Base-by-base conservation (phyloP, 2,888 invertebrate genomes). In the Ischnus inquisitorius region DNA sequence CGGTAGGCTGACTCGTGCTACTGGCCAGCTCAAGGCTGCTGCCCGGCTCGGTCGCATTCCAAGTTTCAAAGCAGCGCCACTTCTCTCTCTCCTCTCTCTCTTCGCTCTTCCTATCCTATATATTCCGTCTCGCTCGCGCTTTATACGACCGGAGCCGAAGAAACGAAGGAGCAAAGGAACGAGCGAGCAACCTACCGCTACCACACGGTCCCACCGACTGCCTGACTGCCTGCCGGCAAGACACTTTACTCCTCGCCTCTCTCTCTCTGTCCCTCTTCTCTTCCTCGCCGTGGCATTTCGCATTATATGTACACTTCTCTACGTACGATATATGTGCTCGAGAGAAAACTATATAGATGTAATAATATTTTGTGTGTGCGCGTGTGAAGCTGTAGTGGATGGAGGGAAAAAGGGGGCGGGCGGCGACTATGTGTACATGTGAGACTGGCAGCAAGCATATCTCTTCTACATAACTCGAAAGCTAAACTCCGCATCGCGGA, bases 41-140 rank as follows among this genome's bases (percentile, higher is more conserved):
- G 90, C 87, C 89, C 87, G 85, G 89, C 88, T 89, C 88, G 91
- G 90, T 90, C 89, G 89, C 90, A 90, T 90, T 90, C 90, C 90
- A 90, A 89, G 88, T 90, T 90, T 87, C 86, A 87, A 86, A 85
- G 79, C 88, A 76, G 81, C 86, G 77, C 77, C 79, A 76, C 82
- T 78, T 34, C 54, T 84, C 69, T 34, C 60, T 34, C 74, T 48
- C 81, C 64, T 19, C 54, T 41, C 74, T 48, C 81, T 25, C 78
- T 79, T 41, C 74, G 43, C 81, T 25, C 78, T 79, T 80, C 28
- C 69, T 85, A 80, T 79, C 75, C 46, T 81, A 41, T 83, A 28
- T 51, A 41, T 34, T 34, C 8, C 34, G 34, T 67, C 69, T 79
- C 60, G 62, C 57, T 39, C 60, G 65, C 51, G 69, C 64, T 48